These are phyloP conservation scores for Lypha dubia DNA, from an alignment of 2,888 invertebrate species.

Conservation along the genomic window DNA sequence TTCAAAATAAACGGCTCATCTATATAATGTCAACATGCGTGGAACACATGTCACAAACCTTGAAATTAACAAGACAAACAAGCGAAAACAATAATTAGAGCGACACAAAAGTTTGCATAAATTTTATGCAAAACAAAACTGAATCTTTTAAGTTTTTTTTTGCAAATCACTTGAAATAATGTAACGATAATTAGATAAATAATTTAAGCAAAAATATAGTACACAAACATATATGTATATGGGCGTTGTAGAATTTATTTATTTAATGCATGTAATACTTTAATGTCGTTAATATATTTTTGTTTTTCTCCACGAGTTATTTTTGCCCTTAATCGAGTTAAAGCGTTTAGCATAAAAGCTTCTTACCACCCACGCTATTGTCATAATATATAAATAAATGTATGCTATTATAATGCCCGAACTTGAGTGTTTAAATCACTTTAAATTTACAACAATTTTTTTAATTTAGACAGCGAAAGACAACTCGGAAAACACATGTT, in stretches of 20 bases:
- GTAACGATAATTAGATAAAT: not conserved
- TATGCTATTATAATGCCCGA: not conserved
- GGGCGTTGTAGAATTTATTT: not conserved
- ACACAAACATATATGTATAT: no score
- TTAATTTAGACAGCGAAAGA: not conserved
- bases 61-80: slow-evolving; percentile 5
- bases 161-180: not conserved
- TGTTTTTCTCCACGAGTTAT: not conserved
- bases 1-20: no score
- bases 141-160: not conserved
- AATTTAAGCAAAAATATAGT: not conserved
- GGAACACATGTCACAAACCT: not conserved
- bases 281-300: not conserved
- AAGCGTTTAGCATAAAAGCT: not conserved
- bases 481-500: not conserved
- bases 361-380: not conserved
- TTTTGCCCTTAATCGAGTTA: not conserved
- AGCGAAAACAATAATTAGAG: slow-evolving; percentile 1
- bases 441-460: not conserved
- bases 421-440: not conserved
- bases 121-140: not conserved
- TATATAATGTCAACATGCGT: not conserved
- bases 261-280: not conserved
- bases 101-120: not conserved
- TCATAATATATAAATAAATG: no score